A percentile compares a stretch with the other conserved stretches of the same genome.
phyloP scores from a whole-genome alignment of 2,797 vertebrate species.

The Bufotes viridis region DNA sequence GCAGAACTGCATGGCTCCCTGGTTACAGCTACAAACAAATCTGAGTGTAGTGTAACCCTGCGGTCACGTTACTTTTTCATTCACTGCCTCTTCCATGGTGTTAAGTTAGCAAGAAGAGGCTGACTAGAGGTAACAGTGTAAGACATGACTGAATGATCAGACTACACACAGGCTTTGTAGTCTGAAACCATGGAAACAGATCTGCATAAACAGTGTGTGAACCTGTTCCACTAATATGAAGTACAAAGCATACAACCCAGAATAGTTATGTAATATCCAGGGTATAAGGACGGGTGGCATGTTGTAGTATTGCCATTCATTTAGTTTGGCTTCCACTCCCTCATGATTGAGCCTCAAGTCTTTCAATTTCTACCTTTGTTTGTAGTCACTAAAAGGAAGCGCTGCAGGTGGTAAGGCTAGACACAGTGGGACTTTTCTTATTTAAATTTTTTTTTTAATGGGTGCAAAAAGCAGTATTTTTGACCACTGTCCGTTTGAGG shows the following conservation, averaged over 20 bases:
- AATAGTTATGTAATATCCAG: too few species aligned
- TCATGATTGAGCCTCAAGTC: background rate
- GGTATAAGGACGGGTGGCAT: background rate
- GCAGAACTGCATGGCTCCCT: background rate
- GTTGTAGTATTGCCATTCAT: background rate
- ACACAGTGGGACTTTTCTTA: background rate
- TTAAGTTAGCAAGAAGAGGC: background rate
- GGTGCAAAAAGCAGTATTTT: constrained; percentile 6
- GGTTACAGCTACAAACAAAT: background rate
- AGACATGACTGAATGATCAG: background rate
- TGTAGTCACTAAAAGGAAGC: background rate
- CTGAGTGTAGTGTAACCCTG: background rate
- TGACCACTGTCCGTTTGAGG: background rate
- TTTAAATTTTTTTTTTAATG: background rate
- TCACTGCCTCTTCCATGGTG: too few species aligned
- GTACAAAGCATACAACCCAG: too few species aligned
- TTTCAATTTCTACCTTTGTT: background rate
- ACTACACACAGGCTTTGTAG: background rate
- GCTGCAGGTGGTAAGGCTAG: background rate
- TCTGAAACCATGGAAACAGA: background rate
- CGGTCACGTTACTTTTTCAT: background rate
- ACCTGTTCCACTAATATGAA: background rate
- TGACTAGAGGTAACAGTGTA: background rate
- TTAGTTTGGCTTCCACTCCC: background rate
- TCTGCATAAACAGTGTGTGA: background rate